Base-by-base conservation (phyloP, 2,113 vertebrate species). In the Prietella phreatophila region DNA sequence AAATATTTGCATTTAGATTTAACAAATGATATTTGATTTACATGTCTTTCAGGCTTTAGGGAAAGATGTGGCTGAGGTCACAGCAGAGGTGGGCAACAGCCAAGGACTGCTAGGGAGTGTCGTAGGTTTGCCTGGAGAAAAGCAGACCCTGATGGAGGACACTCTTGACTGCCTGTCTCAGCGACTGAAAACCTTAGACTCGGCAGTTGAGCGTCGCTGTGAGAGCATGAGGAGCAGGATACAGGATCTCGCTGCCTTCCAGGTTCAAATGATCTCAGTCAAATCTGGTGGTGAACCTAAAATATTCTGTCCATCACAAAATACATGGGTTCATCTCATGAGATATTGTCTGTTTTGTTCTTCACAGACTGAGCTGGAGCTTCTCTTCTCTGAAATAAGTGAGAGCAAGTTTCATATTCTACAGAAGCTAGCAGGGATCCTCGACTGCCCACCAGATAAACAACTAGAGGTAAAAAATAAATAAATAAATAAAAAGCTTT, bases 31-130 rank as follows among this genome's bases (percentile, higher is more conserved):
- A 95, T 87, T 96, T 95, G 91, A 97, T 89, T 93, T 97, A 84
- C 95, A 19, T 87, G 86, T 90, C 89, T 86, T 65, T 0, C 90
- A 99, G 98, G 94, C 91, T 89, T 95, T 99, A 86, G 95, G 94
- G 88, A 97, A 97, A 93, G 96, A 97, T 90, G 96, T 99, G 82
- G 96, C 96, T 91, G 96, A 96, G 75, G 94, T 99, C 94, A 94
- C 93, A 60, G 95, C 95, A 94, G 96, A 96, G 92, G 95, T 97
- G 93, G 94, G 94, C 80, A 94, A 94, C 91, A 97, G 95, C 89
- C 96, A 92, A 92, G 93, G 87, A 88, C 92, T 96, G 82, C 94
- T 99, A 97, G 84, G 90, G 93, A 36, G 94, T 94, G 80, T 86
- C 82, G 92, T 86, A 91, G 95, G 94, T 3, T 92, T 96, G 53